Evolutionary conservation across 2,113 vertebrate species (phyloP), one percentile per base, ranked within the genome.

Genomic region (Passer domesticus): DNA sequence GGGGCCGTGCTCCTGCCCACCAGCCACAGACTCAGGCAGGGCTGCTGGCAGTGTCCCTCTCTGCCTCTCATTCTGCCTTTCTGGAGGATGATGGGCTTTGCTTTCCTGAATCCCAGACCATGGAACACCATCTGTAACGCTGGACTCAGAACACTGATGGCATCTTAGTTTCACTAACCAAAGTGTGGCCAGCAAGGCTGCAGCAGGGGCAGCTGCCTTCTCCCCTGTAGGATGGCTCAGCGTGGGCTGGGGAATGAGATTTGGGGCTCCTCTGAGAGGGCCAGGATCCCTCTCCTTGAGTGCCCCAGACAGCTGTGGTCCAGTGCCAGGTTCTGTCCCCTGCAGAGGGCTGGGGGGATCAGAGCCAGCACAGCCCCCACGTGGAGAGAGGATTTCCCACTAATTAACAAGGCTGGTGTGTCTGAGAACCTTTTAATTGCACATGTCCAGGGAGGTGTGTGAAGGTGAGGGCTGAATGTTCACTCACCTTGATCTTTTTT

Each of bases 221-320:
- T 90, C 8, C 37, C 39, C 0, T 0, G 47, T 30, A 53, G 27
- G 25, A 43, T 41, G 59, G 49, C 22, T 58, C 31, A 50, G 58
- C 21, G n/a, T 0, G 0, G 17, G 27, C 13, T 3, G 12, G 15
- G 33, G 30, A 63, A 15, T 0, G 1, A 25, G 31, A 6, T 17
- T 33, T 2, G 2, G 21, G 53, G 41, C 2, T 46, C 11, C 15
- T 13, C 5, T 3, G 21, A 24, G 35, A 60, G 35, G 3, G 63
- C 23, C 73, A 69, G 64, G 13, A 94, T 6, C 8, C 28, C 31
- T 25, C 6, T 59, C 49, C 33, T 41, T 0, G 2, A 63, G 59
- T 10, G 7, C 22, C 20, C 31, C 62, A 24, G 56, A 11, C 5
- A 33, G 35, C 8, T 1, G 9, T 63, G 67, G 18, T 49, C 12